phyloP scores from a whole-genome alignment of 1,140 invertebrate species.

The Penaeus vannamei region DNA sequence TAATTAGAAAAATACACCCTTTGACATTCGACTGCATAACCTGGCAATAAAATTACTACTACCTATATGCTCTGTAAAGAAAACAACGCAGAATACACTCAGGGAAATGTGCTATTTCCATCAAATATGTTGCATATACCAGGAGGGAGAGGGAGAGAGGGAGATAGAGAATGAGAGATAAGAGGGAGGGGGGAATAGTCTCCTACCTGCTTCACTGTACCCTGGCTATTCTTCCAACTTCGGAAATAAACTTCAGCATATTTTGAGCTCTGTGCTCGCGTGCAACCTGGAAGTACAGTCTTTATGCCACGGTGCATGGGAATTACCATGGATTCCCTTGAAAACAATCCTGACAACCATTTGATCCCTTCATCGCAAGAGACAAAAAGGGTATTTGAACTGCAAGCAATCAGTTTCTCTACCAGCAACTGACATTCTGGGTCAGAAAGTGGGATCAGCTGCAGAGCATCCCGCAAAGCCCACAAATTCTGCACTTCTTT shows the following conservation, averaged over 20 bases:
- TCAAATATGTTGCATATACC: no score
- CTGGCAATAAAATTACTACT: no score
- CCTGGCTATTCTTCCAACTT: conserved; percentile 55
- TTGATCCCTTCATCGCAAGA: conserved; percentile 52
- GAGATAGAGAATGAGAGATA: neutral
- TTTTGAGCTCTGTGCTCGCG: conserved; percentile 47
- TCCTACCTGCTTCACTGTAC: conserved; percentile 45
- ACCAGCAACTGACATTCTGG: conserved; percentile 14
- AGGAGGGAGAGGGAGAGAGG: neutral
- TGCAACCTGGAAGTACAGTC: conserved; percentile 51
- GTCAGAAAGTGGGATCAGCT: neutral
- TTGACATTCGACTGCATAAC: no score
- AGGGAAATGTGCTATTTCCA: no score
- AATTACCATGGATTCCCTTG: neutral
- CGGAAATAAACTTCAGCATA: conserved; percentile 59
- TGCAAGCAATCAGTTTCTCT: conserved; percentile 5
- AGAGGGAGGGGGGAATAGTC: neutral
- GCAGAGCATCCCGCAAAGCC: no score
- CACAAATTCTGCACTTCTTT: no score
- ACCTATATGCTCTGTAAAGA: no score
- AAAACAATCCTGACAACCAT: conserved; percentile 38
- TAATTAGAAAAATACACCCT: no score
- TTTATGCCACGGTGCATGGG: conserved; percentile 49
- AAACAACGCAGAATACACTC: no score
- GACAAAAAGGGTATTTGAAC: conserved; percentile 30